Conservation (phyloP, 2,797 vertebrate species). For the Monodelphis domestica region DNA sequence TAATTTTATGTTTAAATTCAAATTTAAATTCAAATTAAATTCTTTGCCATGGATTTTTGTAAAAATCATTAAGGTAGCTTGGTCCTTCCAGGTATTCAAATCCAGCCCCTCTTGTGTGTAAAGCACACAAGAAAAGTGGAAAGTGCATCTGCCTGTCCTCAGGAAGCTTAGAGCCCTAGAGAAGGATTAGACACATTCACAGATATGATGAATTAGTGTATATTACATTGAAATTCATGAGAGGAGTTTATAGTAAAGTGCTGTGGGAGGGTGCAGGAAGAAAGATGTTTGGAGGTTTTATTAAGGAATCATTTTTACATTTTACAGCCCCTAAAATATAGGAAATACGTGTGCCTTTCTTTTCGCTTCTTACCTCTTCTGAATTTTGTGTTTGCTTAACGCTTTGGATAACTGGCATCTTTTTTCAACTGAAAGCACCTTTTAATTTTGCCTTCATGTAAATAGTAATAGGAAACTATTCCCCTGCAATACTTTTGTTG, state of each 20-base stretch:
- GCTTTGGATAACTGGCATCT: neutral
- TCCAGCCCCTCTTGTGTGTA: neutral
- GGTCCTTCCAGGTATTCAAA: neutral
- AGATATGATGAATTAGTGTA: neutral
- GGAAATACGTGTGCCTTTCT: neutral
- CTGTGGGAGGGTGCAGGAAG: neutral
- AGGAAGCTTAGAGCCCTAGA: neutral
- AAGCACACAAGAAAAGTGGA: neutral
- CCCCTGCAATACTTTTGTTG: neutral
- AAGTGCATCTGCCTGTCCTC: neutral
- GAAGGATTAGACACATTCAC: neutral
- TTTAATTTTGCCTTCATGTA: neutral
- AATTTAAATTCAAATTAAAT: neutral
- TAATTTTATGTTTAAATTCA: neutral
- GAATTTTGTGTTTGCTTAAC: neutral
- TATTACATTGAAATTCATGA: neutral
- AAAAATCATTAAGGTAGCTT: neutral
- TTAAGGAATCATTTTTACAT: constrained; percentile 25
- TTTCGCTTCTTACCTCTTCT: neutral
- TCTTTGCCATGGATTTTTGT: neutral
- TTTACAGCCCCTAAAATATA: neutral
- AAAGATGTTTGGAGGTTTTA: constrained; percentile 11
- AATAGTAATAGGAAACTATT: neutral
- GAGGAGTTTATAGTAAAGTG: neutral
- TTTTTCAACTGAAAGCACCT: neutral